Conservation (phyloP, 2,888 invertebrate species). For the Eurois occulta region DNA sequence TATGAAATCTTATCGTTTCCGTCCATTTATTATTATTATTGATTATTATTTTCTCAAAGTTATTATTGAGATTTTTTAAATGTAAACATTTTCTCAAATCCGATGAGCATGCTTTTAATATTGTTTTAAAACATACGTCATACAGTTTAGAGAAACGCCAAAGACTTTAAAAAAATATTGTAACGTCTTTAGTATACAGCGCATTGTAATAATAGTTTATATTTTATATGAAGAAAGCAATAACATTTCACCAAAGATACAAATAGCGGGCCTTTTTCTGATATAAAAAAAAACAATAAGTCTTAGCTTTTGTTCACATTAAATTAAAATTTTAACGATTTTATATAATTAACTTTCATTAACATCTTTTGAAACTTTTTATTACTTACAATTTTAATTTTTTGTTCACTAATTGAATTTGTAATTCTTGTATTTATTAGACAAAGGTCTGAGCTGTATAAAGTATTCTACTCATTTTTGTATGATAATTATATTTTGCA, state of each 20-base stretch:
- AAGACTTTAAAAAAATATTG: constrained; percentile 82
- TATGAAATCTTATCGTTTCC: constrained; percentile 88
- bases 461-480: constrained; percentile 67
- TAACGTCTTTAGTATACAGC: constrained; percentile 75
- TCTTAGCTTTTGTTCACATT: neutral
- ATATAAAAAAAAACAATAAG: constrained; percentile 40
- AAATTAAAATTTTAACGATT: neutral
- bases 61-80: constrained; percentile 71
- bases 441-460: constrained; percentile 67
- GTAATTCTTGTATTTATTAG: constrained; percentile 45
- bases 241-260: constrained; percentile 84
- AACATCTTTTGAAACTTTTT: neutral
- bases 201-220: constrained; percentile 70
- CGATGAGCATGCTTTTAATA: constrained; percentile 74
- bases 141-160: constrained; percentile 90
- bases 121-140: constrained; percentile 79
- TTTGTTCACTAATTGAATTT: neutral
- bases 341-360: neutral
- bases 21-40: constrained; percentile 83
- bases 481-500: constrained; percentile 64
- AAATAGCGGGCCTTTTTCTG: constrained; percentile 75
- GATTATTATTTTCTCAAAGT: constrained; percentile 74
- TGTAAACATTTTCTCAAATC: constrained; percentile 67
- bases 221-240: constrained; percentile 76
- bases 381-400: neutral